Evolutionary conservation across 2,113 vertebrate genomes (phyloP), one percentile per base, ranked within the genome.

Genomic region (Laticauda colubrina): DNA sequence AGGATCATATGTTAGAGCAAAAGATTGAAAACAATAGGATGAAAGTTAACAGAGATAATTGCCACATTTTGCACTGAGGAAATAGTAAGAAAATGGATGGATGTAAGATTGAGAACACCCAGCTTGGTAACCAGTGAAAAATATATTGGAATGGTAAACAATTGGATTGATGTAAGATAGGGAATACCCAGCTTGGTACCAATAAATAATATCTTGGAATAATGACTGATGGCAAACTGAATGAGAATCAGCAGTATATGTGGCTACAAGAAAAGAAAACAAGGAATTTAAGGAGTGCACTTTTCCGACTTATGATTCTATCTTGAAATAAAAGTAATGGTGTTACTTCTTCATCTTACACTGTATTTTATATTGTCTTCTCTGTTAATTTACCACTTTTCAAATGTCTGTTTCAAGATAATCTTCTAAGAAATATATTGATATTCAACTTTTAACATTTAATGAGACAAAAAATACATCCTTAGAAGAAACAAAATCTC

Each of bases 401-500:
- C 15, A 75, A 34, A 39, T 75, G 18, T 75, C 69, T 75, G 56
- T 85, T 81, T 85, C 3, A 91, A 43, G 86, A 56, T 56, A 1
- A 59, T 96, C 94, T 95, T 90, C 94, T 92, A 95, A 86, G 2
- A 3, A 51, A 88, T 88, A 24, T 92, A 64, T 4, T 93, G 95
- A 94, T 92, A 95, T 5, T 45, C 55, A 75, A 34, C 57, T 21
- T 43, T 90, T 24, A 51, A 55, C 23, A 48, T 1, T 24, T n/a
- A 86, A 61, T 89, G 91, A 75, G 5, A 34, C 12, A 6, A 94
- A 95, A 92, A 93, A 94, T 23, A 23, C 0, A 39, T 94, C 53
- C 90, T 93, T 14, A 20, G 88, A 96, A 93, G 88, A 93, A 96
- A 93, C 2, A 93, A 92, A 94, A 89, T 88, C 24, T 92, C 51